Evolutionary conservation across 1,140 invertebrate genomes (phyloP).

Genomic region (Leptoteleia sp.): DNA sequence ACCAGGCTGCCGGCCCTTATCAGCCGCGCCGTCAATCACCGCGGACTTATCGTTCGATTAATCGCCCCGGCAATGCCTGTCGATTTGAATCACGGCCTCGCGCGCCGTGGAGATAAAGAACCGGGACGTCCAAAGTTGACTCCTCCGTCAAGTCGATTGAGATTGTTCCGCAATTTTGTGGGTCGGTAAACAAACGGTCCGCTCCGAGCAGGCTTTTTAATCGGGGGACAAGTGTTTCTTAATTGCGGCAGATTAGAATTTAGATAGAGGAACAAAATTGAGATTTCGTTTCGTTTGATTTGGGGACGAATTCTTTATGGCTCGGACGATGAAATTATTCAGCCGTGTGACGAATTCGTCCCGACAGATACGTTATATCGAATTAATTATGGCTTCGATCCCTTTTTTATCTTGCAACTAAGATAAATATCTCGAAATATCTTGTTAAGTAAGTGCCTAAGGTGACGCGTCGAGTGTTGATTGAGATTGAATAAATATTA

Average conservation of each 20-base stretch:
- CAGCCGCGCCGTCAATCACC: conserved; percentile 56
- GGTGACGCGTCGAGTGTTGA: no score
- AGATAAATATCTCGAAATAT: no score
- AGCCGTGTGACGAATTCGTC: no score
- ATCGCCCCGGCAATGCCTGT: conserved; percentile 58
- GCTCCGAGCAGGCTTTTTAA: conserved; percentile 9
- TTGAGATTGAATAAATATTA: no score
- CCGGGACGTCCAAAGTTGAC: conserved; percentile 29
- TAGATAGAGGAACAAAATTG: conserved; percentile 15
- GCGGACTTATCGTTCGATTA: conserved; percentile 62
- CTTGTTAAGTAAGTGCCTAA: no score
- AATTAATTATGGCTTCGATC: no score
- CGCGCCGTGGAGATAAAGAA: conserved; percentile 43
- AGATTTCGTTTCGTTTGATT: no score
- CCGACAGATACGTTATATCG: no score
- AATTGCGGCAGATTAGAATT: conserved; percentile 26
- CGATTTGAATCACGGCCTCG: conserved; percentile 40
- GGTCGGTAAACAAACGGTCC: conserved; percentile 8
- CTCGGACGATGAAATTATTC: no score
- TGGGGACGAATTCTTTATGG: no score
- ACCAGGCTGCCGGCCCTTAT: no score
- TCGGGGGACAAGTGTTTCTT: conserved; percentile 30
- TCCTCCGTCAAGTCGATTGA: conserved; percentile 39
- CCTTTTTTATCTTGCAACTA: no score
- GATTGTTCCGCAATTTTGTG: conserved; percentile 20